Conservation (phyloP, 2,797 vertebrate species). For the Enteromius paludinosus region DNA sequence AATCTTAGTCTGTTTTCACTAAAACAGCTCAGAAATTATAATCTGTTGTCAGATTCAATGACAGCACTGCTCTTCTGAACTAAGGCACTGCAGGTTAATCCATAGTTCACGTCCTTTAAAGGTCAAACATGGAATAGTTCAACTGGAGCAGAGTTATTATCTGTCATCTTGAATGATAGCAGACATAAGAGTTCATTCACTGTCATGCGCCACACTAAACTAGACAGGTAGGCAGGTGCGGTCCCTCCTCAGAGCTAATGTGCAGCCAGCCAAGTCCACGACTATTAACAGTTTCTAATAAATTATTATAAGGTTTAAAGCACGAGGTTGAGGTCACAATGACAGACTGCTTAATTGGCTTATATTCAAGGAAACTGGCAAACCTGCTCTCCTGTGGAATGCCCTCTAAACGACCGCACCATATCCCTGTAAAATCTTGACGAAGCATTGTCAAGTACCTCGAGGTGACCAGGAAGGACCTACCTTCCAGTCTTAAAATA, state of each 20-base stretch:
- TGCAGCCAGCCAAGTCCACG: neutral
- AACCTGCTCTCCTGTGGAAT: conserved; percentile 54
- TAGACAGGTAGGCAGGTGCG: neutral
- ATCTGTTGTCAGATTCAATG: conserved; percentile 56
- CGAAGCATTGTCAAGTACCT: neutral
- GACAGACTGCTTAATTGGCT: conserved; percentile 10
- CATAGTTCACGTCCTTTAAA: conserved; percentile 12
- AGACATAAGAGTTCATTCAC: conserved; percentile 13
- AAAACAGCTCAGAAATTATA: conserved; percentile 61
- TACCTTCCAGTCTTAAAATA: neutral
- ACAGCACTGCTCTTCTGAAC: conserved; percentile 21
- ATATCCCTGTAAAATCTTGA: conserved; percentile 5
- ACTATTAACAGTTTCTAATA: conserved; percentile 38
- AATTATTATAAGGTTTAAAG: conserved; percentile 46
- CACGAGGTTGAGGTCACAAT: conserved; percentile 31
- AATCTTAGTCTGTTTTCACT: conserved; percentile 65
- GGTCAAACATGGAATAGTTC: conserved; percentile 43
- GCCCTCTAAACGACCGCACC: conserved; percentile 69
- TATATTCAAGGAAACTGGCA: conserved; percentile 39
- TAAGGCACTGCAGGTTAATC: conserved; percentile 1
- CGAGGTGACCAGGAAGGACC: neutral
- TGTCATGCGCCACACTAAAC: neutral
- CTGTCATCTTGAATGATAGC: conserved; percentile 45
- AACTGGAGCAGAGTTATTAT: conserved; percentile 49
- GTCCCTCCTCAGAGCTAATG: neutral